Evolutionary conservation across 2,888 invertebrate genomes (phyloP), one percentile per base, ranked within the genome.

Genomic region (Bibio marci): DNA sequence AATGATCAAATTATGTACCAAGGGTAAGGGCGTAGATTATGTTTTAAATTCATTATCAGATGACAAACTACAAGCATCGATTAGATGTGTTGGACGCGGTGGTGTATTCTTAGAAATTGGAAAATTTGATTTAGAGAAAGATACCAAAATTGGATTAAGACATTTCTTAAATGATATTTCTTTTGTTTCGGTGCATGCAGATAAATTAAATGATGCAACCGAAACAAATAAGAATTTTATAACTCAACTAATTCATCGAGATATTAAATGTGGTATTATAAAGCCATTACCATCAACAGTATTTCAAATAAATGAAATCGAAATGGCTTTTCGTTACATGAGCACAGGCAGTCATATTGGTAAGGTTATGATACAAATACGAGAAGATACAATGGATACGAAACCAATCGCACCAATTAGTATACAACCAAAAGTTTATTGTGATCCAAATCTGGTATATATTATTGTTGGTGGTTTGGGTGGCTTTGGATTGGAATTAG

Each of bases 31-130:
- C 30, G 94, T 97, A 0, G 86, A 97, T 53, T 63, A 92, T 39
- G 82, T 95, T 12, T 63, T 90, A 8, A 97, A 97, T 58, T 91
- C 91, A 0, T 62, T 97, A 32, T 76, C 92, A 1, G 92, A 88
- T 52, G 92, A 95, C 33, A 92, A 94, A 58, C 67, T 94, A 1
- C 69, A 73, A 51, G 81, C 76, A 0, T 76, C 76, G 0, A 56
- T 75, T 0, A 62, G 74, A 4, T 78, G 77, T 46, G 55, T 78
- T 10, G 71, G 66, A 1, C 47, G 48, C 2, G 63, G 66, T 1
- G 77, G 87, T 10, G 65, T 76, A 41, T 88, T 88, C 58, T 57
- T 87, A 36, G 87, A 88, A 63, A 87, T 90, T 43, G 87, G 88
- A 33, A 88, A 87, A 60, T 80, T 76, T 51, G 87, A 90, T 59